Conservation (phyloP, 1,140 invertebrate species). For the Zaprionus gabonicus region DNA sequence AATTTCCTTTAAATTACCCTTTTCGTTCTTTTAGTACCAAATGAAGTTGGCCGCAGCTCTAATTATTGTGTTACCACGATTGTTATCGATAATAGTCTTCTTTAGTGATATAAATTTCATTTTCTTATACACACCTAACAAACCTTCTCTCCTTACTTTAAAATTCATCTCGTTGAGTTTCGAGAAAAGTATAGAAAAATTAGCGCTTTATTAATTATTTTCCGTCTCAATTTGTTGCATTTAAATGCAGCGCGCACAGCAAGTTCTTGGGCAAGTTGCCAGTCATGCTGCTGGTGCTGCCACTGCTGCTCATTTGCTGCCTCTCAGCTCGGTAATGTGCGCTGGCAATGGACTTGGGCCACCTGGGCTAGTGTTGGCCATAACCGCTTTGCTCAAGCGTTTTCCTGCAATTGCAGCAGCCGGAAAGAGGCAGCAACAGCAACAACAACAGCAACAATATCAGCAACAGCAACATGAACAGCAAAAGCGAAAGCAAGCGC, state of each 20-base stretch:
- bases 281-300: not conserved
- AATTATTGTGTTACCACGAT: not conserved
- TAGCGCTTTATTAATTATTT: conserved; percentile 21
- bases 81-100: too few relatives aligned
- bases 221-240: conserved; percentile 6
- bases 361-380: conserved; percentile 44
- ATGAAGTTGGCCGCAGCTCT: not conserved
- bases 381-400: conserved; percentile 50
- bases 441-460: not conserved
- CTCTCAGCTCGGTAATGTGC: conserved; percentile 11
- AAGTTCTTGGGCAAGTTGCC: not conserved
- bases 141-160: too few relatives aligned
- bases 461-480: conserved; percentile 49
- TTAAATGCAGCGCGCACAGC: conserved; percentile 31
- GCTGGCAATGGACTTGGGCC: conserved; percentile 3
- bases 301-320: conserved; percentile 57
- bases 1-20: not conserved
- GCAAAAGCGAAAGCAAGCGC: conserved; percentile 32
- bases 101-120: too few relatives aligned
- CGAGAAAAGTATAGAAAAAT: not conserved
- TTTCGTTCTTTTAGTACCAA: not conserved
- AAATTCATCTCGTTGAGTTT: too few relatives aligned
- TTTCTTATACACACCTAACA: too few relatives aligned
- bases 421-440: conserved; percentile 15
- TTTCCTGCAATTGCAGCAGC: conserved; percentile 22